phyloP scores from a whole-genome alignment of 2,113 vertebrate genomes.

The Gnathonemus longibarbis region DNA sequence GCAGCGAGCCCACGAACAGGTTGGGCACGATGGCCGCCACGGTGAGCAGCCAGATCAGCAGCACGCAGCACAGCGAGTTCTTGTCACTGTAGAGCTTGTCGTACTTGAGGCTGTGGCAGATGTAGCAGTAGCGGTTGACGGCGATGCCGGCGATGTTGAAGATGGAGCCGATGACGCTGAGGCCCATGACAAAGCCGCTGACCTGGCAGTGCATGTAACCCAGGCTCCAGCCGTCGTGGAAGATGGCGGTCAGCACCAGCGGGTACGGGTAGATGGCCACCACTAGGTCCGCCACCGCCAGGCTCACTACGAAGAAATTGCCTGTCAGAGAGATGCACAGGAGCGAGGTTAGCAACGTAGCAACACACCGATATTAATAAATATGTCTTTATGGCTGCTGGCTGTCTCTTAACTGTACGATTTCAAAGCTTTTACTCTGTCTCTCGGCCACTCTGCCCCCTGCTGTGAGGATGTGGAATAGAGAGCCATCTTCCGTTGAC shows the following conservation, averaged over 20 bases:
- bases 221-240: constrained; percentile 84
- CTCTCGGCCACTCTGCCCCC: neutral
- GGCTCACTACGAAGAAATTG: constrained; percentile 80
- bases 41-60: constrained; percentile 82
- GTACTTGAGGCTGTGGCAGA: constrained; percentile 92
- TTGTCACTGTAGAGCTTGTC: constrained; percentile 83
- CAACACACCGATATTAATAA: neutral
- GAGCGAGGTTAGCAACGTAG: neutral
- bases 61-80: constrained; percentile 81
- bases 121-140: constrained; percentile 92
- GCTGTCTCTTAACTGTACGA: neutral
- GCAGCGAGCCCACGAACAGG: constrained; percentile 77
- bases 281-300: constrained; percentile 87
- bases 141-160: constrained; percentile 96
- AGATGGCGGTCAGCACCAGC: constrained; percentile 81
- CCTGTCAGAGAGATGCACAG: constrained; percentile 53
- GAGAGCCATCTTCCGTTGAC: neutral
- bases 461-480: neutral
- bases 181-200: constrained; percentile 89
- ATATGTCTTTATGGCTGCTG: neutral
- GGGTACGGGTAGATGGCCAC: constrained; percentile 94
- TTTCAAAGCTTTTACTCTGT: neutral
- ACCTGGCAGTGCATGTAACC: constrained; percentile 86
- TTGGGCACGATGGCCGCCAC: constrained; percentile 86
- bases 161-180: constrained; percentile 91